Conservation (phyloP, 1,140 invertebrate species). For the Cyphomyrmex costatus region DNA sequence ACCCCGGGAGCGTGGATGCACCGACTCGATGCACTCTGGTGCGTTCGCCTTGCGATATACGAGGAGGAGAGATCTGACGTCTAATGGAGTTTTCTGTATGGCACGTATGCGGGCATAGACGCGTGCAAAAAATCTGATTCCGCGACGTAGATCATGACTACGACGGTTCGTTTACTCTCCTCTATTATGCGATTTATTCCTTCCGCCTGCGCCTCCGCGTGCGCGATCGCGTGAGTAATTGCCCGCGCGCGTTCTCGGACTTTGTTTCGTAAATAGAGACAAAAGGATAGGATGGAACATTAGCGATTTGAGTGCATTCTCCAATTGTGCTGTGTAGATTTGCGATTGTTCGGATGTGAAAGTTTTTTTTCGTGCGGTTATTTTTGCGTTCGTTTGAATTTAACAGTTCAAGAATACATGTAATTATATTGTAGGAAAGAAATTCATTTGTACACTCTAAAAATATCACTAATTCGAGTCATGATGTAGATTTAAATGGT, state of each 20-base stretch:
- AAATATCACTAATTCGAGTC: too few relatives aligned
- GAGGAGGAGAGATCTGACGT: slow-evolving; percentile 66
- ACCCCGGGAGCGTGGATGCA: slow-evolving; percentile 15
- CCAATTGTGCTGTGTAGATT: background rate
- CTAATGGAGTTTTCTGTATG: slow-evolving; percentile 72
- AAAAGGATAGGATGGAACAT: background rate
- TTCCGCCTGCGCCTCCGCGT: slow-evolving; percentile 49
- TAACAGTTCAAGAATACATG: background rate
- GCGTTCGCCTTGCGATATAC: slow-evolving; percentile 21
- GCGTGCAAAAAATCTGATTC: slow-evolving; percentile 59
- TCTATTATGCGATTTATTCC: slow-evolving; percentile 63
- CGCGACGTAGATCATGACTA: slow-evolving; percentile 58
- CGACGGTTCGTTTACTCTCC: slow-evolving; percentile 64
- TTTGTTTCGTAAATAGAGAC: slow-evolving; percentile 34
- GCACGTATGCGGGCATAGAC: slow-evolving; percentile 59
- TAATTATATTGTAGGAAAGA: background rate
- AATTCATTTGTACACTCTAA: too few relatives aligned
- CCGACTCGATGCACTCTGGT: slow-evolving; percentile 30
- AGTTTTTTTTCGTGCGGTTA: background rate
- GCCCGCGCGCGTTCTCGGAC: slow-evolving; percentile 17
- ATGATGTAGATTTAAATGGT: too few relatives aligned
- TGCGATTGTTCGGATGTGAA: background rate
- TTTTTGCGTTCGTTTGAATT: background rate
- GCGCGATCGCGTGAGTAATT: slow-evolving; percentile 53
- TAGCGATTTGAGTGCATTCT: background rate